Conservation (phyloP, 1,140 invertebrate genomes). For the Aphidius ervi region DNA sequence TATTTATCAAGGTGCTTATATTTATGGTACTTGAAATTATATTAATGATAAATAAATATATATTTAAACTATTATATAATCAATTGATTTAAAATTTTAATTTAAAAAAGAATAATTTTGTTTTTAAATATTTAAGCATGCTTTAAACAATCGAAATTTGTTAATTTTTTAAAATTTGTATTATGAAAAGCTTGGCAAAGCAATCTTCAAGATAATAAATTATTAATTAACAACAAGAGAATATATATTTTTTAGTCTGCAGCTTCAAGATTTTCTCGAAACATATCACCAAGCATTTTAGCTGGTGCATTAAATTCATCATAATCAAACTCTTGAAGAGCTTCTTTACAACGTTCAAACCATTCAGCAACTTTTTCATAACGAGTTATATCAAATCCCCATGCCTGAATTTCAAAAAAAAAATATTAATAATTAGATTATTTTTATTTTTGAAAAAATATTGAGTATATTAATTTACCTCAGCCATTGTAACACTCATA, state of each 20-base stretch:
- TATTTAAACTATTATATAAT: too few species aligned
- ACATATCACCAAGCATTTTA: conserved; percentile 27
- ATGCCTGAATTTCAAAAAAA: conserved; percentile 54
- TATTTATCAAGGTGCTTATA: too few species aligned
- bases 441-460: conserved; percentile 56
- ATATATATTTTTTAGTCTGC: background rate
- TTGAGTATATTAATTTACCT: conserved; percentile 49
- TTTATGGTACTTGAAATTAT: too few species aligned
- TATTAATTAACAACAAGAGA: too few species aligned
- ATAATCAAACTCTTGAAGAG: conserved; percentile 51
- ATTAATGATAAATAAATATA: too few species aligned
- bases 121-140: too few species aligned
- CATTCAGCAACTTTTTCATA: conserved; percentile 65
- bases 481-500: conserved; percentile 51
- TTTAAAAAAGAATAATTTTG: too few species aligned
- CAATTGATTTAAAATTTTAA: too few species aligned
- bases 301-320: conserved; percentile 48
- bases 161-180: too few species aligned
- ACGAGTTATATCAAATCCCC: conserved; percentile 62
- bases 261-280: conserved; percentile 20
- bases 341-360: conserved; percentile 57
- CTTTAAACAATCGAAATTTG: too few species aligned
- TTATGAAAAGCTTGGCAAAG: too few species aligned
- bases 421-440: conserved; percentile 2
- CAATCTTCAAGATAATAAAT: too few species aligned